Percentiles rank a stretch among this genome's conserved stretches.
These are phyloP conservation scores for Perognathus longimembris DNA, from an alignment of 2,113 vertebrate species.

Conservation along the genomic window DNA sequence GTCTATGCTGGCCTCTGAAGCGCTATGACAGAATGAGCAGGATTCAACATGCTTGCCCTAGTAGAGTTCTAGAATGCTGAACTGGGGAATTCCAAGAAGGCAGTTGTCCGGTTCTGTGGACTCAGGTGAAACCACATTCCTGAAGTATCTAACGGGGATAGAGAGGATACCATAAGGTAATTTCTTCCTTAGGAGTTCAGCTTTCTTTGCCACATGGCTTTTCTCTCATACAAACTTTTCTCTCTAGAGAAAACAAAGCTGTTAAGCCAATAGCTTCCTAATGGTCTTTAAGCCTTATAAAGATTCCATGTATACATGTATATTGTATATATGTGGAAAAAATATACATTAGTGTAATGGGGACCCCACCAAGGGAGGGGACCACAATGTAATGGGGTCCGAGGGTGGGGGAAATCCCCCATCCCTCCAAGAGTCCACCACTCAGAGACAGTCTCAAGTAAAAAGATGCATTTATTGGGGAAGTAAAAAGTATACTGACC, in stretches of 20 bases:
- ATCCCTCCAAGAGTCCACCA: too few species aligned
- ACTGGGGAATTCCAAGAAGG: neutral
- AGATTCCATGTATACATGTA: too few species aligned
- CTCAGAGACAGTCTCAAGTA: too few species aligned
- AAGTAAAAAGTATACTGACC: too few species aligned
- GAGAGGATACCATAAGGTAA: neutral
- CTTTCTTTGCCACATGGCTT: neutral
- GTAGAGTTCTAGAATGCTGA: neutral
- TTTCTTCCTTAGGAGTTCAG: neutral
- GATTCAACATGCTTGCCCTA: neutral
- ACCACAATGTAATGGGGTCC: too few species aligned
- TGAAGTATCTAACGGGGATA: neutral
- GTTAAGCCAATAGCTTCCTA: neutral
- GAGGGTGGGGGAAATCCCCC: too few species aligned
- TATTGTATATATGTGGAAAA: neutral
- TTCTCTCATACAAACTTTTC: neutral
- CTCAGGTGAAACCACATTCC: neutral
- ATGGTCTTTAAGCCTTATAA: neutral
- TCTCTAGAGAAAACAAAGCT: constrained; percentile 9
- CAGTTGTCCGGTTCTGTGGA: neutral
- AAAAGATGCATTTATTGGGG: too few species aligned
- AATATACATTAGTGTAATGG: too few species aligned
- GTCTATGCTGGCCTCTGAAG: neutral
- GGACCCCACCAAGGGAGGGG: too few species aligned
- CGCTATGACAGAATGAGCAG: neutral